Evolutionary conservation across 2,113 vertebrate species (phyloP).

Genomic region (Aepyceros melampus): DNA sequence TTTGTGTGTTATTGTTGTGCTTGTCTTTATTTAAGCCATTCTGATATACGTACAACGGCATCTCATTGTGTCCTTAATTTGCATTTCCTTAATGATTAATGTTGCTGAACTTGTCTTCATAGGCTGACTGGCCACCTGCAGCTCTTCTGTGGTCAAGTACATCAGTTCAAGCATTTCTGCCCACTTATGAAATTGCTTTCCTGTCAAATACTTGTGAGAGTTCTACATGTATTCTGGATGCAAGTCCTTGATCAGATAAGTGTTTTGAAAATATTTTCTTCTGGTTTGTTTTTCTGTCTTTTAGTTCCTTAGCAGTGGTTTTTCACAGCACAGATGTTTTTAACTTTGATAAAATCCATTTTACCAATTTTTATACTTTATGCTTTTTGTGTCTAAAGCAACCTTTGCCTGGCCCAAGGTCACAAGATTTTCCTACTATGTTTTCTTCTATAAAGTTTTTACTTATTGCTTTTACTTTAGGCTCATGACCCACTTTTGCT

Average conservation of each 20-base stretch:
- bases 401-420: background rate
- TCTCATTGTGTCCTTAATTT: background rate
- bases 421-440: background rate
- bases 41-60: background rate
- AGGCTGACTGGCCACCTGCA: background rate
- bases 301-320: constrained; percentile 33
- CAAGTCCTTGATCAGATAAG: constrained; percentile 12
- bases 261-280: constrained; percentile 39
- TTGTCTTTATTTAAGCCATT: background rate
- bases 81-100: background rate
- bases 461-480: background rate
- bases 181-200: background rate
- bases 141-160: background rate
- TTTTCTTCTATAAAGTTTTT: background rate
- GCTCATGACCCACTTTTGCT: background rate
- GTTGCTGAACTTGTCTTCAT: background rate
- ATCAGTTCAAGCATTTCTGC: background rate
- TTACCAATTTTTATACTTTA: background rate
- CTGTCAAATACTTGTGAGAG: background rate
- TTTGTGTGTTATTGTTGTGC: background rate
- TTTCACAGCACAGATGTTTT: constrained; percentile 45
- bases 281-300: constrained; percentile 14
- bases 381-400: background rate
- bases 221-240: background rate
- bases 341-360: constrained; percentile 50